These are phyloP conservation scores for Gavia stellata DNA, from an alignment of 2,113 vertebrate species.

Conservation along the genomic window DNA sequence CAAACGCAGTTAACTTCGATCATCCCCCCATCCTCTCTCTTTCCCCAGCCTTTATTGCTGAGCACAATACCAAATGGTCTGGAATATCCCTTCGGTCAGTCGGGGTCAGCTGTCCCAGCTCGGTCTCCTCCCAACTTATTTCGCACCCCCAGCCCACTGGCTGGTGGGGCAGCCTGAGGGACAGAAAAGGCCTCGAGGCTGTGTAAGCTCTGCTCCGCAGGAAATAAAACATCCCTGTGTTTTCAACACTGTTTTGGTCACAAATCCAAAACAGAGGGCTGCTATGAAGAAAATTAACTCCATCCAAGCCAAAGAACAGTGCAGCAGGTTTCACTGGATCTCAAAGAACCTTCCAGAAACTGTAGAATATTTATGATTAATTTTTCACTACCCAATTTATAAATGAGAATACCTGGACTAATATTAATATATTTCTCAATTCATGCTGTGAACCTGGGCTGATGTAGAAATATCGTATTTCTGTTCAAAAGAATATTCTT, in stretches of 20 bases:
- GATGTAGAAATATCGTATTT: not conserved
- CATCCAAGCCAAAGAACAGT: not conserved
- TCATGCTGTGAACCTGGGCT: not conserved
- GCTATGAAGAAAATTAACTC: not conserved
- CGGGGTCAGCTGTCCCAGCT: not conserved
- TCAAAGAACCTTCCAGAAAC: not conserved
- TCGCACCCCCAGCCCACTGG: fast-evolving
- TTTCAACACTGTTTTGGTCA: not conserved
- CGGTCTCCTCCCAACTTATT: not conserved
- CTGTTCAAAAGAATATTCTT: not conserved
- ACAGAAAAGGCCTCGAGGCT: not conserved
- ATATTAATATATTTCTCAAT: not conserved
- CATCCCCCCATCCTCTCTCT: too few relatives aligned
- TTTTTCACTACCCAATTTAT: not conserved
- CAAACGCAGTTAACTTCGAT: fast-evolving
- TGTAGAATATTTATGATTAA: not conserved
- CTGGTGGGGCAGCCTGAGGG: not conserved
- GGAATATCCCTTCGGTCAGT: not conserved
- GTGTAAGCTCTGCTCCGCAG: not conserved
- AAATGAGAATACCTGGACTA: not conserved
- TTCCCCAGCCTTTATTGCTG: not conserved
- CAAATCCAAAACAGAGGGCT: not conserved
- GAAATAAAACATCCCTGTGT: not conserved
- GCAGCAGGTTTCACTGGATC: not conserved
- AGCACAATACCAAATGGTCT: not conserved